Percentiles rank a stretch among this genome's conserved stretches.
Evolutionary conservation across 2,888 invertebrate species (phyloP).

Genomic region (Hesperia comma): DNA sequence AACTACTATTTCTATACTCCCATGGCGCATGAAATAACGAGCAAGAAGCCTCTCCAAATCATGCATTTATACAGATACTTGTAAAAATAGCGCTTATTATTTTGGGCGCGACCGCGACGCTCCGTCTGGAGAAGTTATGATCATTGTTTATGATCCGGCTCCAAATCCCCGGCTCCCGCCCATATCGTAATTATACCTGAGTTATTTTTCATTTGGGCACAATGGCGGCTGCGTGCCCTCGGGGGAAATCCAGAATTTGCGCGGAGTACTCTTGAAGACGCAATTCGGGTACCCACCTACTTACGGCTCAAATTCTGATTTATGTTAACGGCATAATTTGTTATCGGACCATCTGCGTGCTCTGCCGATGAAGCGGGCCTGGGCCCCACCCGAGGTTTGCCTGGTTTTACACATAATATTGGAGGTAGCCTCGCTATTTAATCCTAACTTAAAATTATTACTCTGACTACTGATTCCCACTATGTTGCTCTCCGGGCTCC

Average conservation of each 20-base stretch:
- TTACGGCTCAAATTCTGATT: slow-evolving; percentile 20
- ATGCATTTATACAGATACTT: too few species aligned
- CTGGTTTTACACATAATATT: too few species aligned
- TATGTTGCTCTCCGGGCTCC: too few species aligned
- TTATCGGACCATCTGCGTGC: background rate
- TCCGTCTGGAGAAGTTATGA: background rate
- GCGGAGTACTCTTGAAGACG: slow-evolving; percentile 4
- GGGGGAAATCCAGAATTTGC: slow-evolving; percentile 25
- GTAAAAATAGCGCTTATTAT: background rate
- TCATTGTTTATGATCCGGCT: background rate
- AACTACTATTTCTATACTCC: too few species aligned
- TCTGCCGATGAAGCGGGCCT: too few species aligned
- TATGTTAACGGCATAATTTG: slow-evolving; percentile 14
- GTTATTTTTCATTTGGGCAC: slow-evolving; percentile 27
- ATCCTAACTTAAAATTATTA: too few species aligned
- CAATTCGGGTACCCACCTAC: slow-evolving; percentile 2
- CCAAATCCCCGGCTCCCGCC: background rate
- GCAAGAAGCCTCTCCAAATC: too few species aligned
- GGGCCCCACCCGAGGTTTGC: too few species aligned
- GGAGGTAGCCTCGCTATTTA: too few species aligned
- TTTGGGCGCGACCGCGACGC: background rate
- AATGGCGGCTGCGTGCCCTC: slow-evolving; percentile 19
- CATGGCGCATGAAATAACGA: too few species aligned
- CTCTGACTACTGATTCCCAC: too few species aligned
- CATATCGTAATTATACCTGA: slow-evolving; percentile 23